Evolutionary conservation across 2,888 invertebrate species (phyloP).

Genomic region (Clostera curtula): DNA sequence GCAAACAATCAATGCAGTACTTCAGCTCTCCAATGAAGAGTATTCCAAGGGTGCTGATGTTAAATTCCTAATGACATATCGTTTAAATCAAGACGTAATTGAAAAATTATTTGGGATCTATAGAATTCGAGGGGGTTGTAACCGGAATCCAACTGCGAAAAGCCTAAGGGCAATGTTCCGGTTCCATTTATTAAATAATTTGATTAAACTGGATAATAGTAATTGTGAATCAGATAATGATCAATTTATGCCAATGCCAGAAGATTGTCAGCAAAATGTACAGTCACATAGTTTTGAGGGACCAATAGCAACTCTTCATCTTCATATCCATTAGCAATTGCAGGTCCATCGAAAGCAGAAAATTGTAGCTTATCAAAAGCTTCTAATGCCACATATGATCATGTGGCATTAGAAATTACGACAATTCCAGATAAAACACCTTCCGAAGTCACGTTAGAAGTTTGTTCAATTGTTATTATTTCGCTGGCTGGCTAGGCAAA

Average conservation of each 20-base stretch:
- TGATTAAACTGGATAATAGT: constrained; percentile 7
- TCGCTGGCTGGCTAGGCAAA: constrained; percentile 18
- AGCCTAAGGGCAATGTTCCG: constrained; percentile 11
- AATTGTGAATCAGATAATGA: constrained; percentile 10
- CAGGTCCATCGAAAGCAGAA: neutral
- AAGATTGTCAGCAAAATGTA: neutral
- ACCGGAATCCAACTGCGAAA: constrained; percentile 14
- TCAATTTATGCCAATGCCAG: no score
- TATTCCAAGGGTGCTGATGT: constrained; percentile 3
- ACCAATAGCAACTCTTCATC: neutral
- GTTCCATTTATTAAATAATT: constrained; percentile 10
- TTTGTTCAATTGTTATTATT: constrained; percentile 10
- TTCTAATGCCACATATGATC: no score
- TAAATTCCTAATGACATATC: constrained; percentile 13
- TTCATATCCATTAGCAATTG: neutral
- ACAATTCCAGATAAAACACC: no score
- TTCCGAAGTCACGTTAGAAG: constrained; percentile 2
- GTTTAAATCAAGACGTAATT: constrained; percentile 15
- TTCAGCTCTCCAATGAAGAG: constrained; percentile 9
- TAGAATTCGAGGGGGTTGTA: constrained; percentile 13
- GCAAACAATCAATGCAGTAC: constrained; percentile 7
- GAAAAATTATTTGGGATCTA: constrained; percentile 16
- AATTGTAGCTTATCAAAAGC: no score
- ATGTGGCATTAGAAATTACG: no score
- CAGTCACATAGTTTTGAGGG: neutral